Evolutionary conservation across 2,797 vertebrate genomes (phyloP), one percentile per base, ranked within the genome.

Genomic region (Rhinoraja longicauda): DNA sequence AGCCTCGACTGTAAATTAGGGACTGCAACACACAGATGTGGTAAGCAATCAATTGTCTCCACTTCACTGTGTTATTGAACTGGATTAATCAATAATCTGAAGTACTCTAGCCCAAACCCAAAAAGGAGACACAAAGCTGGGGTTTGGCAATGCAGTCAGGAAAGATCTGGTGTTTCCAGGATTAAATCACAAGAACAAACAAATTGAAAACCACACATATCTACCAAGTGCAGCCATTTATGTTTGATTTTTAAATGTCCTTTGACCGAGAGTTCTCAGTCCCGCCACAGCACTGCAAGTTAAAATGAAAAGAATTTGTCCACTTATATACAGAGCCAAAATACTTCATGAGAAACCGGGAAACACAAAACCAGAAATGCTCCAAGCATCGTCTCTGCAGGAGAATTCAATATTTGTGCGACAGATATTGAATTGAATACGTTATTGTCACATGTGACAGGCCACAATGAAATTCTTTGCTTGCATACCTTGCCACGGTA

Each of bases 1-100:
- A 57, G 57, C 29, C 81, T 32, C 15, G n/a, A 15, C 53, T 26
- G 13, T 70, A 73, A 64, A 32, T 7, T 36, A 67, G 67, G 84
- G 59, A 67, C 59, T n/a, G 5, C 59, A 88, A 62, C 64, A 2
- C 84, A 59, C 59, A 88, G 62, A 88, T 88, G n/a, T 10, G 36
- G n/a, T 21, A 17, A 88, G 32, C 17, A 67, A 88, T n/a, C n/a
- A 32, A n/a, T n/a, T 32, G 36, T 32, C 82, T 86, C 29, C 57
- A 86, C 26, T n/a, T 86, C 82, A 86, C n/a, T 64, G 62, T 88
- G 84, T 19, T 67, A 64, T 67, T 67, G 84, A 67, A 88, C 84
- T 62, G 17, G 62, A 67, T 32, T 36, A 57, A 13, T 88, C 84
- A 67, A 88, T 88, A 88, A 36, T 67, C 62, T 67, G n/a, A 88